Base-by-base conservation (phyloP, 2,888 invertebrate genomes). In the Machimus rusticus region DNA sequence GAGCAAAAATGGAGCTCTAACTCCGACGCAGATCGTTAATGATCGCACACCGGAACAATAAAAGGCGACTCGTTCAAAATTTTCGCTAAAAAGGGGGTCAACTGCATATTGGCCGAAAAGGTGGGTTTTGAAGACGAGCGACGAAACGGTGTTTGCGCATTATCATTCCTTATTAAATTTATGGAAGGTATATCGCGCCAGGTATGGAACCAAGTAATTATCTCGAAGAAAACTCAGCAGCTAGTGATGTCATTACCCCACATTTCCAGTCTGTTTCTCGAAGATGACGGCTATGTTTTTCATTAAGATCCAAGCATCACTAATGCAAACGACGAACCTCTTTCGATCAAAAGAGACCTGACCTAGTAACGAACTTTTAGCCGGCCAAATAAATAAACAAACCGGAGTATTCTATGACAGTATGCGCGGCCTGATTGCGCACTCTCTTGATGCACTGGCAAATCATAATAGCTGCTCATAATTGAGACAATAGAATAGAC, bases 11-110 rank as follows among this genome's bases (percentile, higher is more conserved):
- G 55, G 82, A 55, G 34, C 82, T 66, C n/a, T 82, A 57, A 82
- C 82, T 82, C 82, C 82, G 23, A 82, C 82, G 82, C 66, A 66
- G 66, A 66, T 66, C 66, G 23, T 34, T 82, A 82, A 82, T 66
- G 82, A 82, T 16, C 55, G n/a, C 57, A 31, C 55, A 31, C 28
- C 6, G 28, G 0, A 19, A 12, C 23, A 28, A 66, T 66, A 66
- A 66, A 37, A 57, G 82, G 34, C 23, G 57, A 66, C 19, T 31
- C 57, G 37, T 57, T 66, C 66, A 66, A 66, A 66, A n/a, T n/a
- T 57, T 82, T 57, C 82, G 34, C 19, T 9, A 19, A 66, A 55
- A 82, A 66, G 37, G 16, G 66, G 82, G 82, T 82, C 66, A 37
- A n/a, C 28, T 66, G 66, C 66, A 66, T 55, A n/a, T 66, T 66